Base-by-base conservation (phyloP, 2,797 vertebrate genomes). In the Gallinago solitaria region DNA sequence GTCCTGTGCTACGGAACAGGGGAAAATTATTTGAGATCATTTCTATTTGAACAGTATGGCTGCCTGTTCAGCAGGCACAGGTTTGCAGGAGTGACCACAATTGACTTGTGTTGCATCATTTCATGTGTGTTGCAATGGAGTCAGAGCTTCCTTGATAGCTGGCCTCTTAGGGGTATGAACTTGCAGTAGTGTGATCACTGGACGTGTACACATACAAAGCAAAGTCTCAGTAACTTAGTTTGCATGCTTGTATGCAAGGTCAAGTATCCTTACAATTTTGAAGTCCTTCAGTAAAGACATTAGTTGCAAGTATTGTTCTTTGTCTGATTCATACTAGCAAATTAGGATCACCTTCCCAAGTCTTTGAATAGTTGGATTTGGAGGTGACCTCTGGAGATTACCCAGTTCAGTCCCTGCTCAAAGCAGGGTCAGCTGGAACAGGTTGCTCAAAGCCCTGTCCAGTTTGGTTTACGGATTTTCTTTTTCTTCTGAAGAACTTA, bases 181-280 rank as follows among this genome's bases (percentile, higher is more conserved):
- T 41, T 92, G 45, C 53, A 83, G 32, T 53, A 71, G 16, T 23
- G 16, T 51, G n/a, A 24, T 74, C 4, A 1, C 60, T 1, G 6
- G 57, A 35, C 15, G 5, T 18, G 63, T 74, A 23, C 43, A 67
- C 17, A 3, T 1, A 0, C 7, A 68, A 73, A 87, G 19, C 30
- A 14, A 54, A 25, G 23, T 73, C 50, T 81, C 54, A 33, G 32
- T 48, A n/a, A 39, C 37, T 43, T 48, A 24, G 6, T 76, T 79
- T 54, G 47, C 35, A 37, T 4, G 1, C 41, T 76, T 5, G 6
- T 1, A 0, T 18, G 8, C 0, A 1, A 93, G 59, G 57, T 78
- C 80, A 81, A 61, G 53, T 67, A 39, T 24, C n/a, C 7, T 70
- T 73, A 12, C 30, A 28, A 0, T 48, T 93, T 59, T 4, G 1